These are phyloP conservation scores for Oreortyx pictus DNA, from an alignment of 2,797 vertebrate species.

Conservation along the genomic window DNA sequence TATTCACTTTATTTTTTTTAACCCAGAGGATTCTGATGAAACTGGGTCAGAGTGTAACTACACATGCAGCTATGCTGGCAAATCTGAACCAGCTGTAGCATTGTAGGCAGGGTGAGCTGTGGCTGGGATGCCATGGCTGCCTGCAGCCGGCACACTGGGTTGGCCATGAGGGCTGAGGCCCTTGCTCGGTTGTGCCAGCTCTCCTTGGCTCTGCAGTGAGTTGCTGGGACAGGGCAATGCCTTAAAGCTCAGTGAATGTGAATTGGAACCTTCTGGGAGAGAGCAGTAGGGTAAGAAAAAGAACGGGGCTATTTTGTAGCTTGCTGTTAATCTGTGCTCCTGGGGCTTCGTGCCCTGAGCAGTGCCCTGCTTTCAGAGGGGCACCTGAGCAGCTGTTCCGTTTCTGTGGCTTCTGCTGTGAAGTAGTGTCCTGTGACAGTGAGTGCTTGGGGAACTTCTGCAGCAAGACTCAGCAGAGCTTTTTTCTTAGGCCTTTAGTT, in stretches of 20 bases:
- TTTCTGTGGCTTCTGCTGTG: background rate
- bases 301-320: background rate
- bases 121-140: conserved; percentile 49
- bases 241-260: conserved; percentile 54
- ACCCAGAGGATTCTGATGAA: conserved; percentile 58
- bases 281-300: background rate
- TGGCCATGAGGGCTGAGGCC: conserved; percentile 39
- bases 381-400: background rate
- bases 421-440: accelerated
- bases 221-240: conserved; percentile 46
- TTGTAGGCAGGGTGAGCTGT: conserved; percentile 22
- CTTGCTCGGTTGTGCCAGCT: conserved; percentile 49
- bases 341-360: background rate
- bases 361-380: background rate
- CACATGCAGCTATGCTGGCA: conserved; percentile 42
- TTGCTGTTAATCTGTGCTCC: background rate
- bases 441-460: background rate
- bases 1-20: conserved; percentile 35
- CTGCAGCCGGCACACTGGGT: conserved; percentile 3
- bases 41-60: conserved; percentile 66
- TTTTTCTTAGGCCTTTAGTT: background rate
- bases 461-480: background rate
- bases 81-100: conserved; percentile 63
- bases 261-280: conserved; percentile 42
- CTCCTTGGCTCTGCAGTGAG: conserved; percentile 52